These are phyloP conservation scores for Drosophila ercepeae DNA, from an alignment of 1,140 invertebrate species.

Conservation along the genomic window DNA sequence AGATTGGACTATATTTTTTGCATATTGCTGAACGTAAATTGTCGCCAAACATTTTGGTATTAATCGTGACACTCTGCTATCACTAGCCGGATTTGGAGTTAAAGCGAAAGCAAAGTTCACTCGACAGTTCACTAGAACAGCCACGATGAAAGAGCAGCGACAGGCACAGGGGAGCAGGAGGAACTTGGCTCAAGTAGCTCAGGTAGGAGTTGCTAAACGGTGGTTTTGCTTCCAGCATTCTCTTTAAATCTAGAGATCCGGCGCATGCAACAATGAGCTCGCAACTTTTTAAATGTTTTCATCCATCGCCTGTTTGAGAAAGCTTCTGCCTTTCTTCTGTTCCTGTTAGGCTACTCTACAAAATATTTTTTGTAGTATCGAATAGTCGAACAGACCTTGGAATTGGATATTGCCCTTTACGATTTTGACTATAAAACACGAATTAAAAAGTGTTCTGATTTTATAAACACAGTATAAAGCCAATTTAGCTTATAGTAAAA, in stretches of 20 bases:
- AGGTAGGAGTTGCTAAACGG: constrained; percentile 54
- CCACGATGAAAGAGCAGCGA: not conserved
- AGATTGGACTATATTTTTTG: no score
- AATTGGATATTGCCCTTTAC: not conserved
- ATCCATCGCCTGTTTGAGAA: constrained; percentile 69
- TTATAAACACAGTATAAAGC: no score
- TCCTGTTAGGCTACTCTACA: constrained; percentile 26
- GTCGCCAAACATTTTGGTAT: not conserved
- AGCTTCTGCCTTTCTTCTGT: constrained; percentile 55
- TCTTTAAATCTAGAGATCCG: constrained; percentile 6
- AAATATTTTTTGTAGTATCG: constrained; percentile 56
- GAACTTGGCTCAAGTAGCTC: constrained; percentile 3
- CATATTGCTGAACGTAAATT: not conserved
- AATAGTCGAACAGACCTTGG: constrained; percentile 21
- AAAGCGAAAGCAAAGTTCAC: constrained; percentile 78
- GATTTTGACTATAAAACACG: no score
- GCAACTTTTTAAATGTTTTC: constrained; percentile 78
- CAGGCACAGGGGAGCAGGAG: not conserved
- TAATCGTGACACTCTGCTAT: constrained; percentile 28
- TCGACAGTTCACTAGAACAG: constrained; percentile 72
- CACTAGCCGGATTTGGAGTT: constrained; percentile 19
- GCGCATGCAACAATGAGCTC: constrained; percentile 79
- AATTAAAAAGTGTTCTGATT: no score
- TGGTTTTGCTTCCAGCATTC: constrained; percentile 31
- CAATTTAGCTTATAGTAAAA: no score